A percentile compares a stretch with the other conserved stretches of the same genome.
phyloP scores from a whole-genome alignment of 2,113 vertebrate species.

The Ctenodactylus gundi region DNA sequence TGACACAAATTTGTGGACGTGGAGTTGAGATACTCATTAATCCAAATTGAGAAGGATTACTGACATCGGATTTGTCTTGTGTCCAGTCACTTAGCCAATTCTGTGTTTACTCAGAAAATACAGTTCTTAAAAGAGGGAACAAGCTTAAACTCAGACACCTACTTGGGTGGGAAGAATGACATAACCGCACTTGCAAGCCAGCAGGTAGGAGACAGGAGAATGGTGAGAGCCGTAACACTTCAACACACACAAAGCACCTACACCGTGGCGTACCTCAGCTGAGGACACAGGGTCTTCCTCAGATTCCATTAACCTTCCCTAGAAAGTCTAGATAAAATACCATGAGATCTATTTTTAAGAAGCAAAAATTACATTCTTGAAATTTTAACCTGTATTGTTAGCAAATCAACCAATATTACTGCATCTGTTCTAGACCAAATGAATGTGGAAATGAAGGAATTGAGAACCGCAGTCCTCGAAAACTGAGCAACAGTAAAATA shows the following conservation, averaged over 20 bases:
- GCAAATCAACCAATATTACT: no score
- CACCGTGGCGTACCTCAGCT: background rate
- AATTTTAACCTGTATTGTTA: no score
- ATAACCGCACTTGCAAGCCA: no score
- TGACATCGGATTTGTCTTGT: background rate
- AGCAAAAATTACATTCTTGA: background rate
- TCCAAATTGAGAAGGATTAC: background rate
- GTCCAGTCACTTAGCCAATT: background rate
- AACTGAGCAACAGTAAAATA: no score
- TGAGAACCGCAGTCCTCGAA: no score
- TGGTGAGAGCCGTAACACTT: rapidly evolving
- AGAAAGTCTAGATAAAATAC: background rate
- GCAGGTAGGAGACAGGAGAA: background rate
- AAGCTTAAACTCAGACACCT: background rate
- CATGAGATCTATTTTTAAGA: background rate
- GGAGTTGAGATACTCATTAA: background rate
- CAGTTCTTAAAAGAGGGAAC: background rate
- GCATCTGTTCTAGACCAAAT: no score
- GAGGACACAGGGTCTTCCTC: background rate
- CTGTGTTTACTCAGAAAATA: background rate
- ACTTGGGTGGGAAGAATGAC: background rate
- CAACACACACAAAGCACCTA: background rate
- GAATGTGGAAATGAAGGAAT: no score
- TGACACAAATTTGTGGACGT: background rate
- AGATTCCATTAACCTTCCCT: background rate